Base-by-base conservation (phyloP, 2,113 vertebrate species). In the Tautogolabrus adspersus region DNA sequence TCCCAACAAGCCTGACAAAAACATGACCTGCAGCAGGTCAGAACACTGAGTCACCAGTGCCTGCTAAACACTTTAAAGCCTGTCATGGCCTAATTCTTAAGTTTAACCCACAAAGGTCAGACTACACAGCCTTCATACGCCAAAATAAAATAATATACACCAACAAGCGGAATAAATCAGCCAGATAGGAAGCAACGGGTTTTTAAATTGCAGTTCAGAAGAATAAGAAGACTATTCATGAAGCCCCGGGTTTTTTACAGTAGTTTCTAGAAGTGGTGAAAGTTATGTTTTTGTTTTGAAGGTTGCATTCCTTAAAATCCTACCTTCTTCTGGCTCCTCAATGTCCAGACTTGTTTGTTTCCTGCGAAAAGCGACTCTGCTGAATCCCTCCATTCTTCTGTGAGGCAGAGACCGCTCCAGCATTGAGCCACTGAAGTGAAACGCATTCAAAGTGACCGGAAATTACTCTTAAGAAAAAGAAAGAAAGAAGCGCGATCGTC, bases 321-420 rank as follows among this genome's bases (percentile, higher is more conserved):
- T 91, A 84, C 58, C 9, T 15, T 81, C 80, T 1, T 77, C 46
- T 12, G 12, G 12, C 8, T 72, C 52, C 44, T 0, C 8, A 1
- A 3, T 5, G 5, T 91, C 88, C 72, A 87, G 11, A 72, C 71
- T 82, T 0, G 0, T 42, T 3, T 64, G 74, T 60, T 91, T 93
- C 75, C 79, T 89, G 8, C 93, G 87, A 55, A 93, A 82, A 18
- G 93, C 92, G 12, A 90, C 91, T 42, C 92, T 82, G 61, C 26
- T 87, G n/a, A 94, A 92, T 64, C 89, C 66, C 0, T 92, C 91
- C 91, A 93, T 91, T 51, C 3, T 22, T 15, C 0, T 11, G 1
- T 18, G 22, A 21, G 6, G 1, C 38, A 6, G 6, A n/a, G 68
- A 5, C n/a, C 40, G 30, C 56, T 88, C 88, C 71, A 75, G 80